Evolutionary conservation across 2,113 vertebrate genomes (phyloP).

Genomic region (Callopanchax toddi): DNA sequence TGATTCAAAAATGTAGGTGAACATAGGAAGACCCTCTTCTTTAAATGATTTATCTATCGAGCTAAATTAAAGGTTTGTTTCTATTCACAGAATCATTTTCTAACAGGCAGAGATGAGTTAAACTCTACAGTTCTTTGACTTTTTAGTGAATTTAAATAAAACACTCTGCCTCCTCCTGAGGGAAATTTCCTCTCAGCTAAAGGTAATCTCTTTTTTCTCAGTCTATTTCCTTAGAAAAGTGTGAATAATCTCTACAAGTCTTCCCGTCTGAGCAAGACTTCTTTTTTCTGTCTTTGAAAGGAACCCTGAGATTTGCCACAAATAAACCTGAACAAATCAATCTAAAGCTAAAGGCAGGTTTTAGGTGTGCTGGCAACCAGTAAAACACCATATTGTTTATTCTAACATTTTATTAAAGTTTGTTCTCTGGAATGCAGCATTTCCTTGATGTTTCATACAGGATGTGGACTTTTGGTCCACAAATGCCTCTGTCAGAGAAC

Average conservation of each 20-base stretch:
- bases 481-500: constrained; percentile 5
- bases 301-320: too few relatives aligned
- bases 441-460: too few relatives aligned
- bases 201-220: constrained; percentile 9
- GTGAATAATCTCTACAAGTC: not conserved
- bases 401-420: too few relatives aligned
- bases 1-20: too few relatives aligned
- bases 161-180: not conserved
- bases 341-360: not conserved
- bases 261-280: not conserved
- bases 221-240: constrained; percentile 2
- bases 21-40: too few relatives aligned
- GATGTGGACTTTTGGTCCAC: not conserved
- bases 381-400: too few relatives aligned
- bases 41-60: too few relatives aligned
- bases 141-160: constrained; percentile 11
- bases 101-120: not conserved
- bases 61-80: not conserved
- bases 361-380: too few relatives aligned
- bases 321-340: too few relatives aligned
- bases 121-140: too few relatives aligned
- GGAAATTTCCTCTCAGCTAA: not conserved
- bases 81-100: not conserved
- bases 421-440: not conserved
- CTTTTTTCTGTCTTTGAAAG: not conserved